Evolutionary conservation across 2,797 vertebrate species (phyloP).

Genomic region (Enteromius fasciolatus): DNA sequence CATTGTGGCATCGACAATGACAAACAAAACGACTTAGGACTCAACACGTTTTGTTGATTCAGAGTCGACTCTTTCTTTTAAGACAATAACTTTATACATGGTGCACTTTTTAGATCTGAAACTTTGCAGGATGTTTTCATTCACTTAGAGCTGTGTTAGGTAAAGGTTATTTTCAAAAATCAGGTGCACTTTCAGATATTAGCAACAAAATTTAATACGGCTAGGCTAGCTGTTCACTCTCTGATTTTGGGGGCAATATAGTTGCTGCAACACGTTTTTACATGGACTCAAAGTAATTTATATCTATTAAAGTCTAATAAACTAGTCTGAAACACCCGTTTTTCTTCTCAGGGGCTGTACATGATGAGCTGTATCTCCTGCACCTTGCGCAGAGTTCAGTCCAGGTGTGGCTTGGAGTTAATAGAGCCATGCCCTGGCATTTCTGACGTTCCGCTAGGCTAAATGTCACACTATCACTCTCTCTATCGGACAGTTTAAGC

Average conservation of each 20-base stretch:
- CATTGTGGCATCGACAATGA: too few species aligned
- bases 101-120: too few species aligned
- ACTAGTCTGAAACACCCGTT: not conserved
- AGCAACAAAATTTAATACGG: not conserved
- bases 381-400: constrained; percentile 29
- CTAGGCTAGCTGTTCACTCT: not conserved
- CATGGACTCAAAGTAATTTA: not conserved
- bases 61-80: too few species aligned
- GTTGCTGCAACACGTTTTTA: not conserved
- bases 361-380: constrained; percentile 26
- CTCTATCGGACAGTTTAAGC: constrained; percentile 52
- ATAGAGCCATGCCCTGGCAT: constrained; percentile 56
- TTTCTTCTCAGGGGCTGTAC: not conserved
- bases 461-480: constrained; percentile 65
- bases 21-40: too few species aligned
- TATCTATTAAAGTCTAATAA: not conserved
- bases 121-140: too few species aligned
- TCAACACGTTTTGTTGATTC: too few species aligned
- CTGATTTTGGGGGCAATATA: not conserved
- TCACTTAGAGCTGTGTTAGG: too few species aligned
- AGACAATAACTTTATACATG: too few species aligned
- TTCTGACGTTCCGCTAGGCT: constrained; percentile 55
- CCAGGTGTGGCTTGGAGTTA: constrained; percentile 46
- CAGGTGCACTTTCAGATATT: not conserved
- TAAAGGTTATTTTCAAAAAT: too few species aligned